Percentiles rank a stretch among this genome's conserved stretches.
phyloP scores from a whole-genome alignment of 1,140 invertebrate genomes.

The Chionoecetes opilio region DNA sequence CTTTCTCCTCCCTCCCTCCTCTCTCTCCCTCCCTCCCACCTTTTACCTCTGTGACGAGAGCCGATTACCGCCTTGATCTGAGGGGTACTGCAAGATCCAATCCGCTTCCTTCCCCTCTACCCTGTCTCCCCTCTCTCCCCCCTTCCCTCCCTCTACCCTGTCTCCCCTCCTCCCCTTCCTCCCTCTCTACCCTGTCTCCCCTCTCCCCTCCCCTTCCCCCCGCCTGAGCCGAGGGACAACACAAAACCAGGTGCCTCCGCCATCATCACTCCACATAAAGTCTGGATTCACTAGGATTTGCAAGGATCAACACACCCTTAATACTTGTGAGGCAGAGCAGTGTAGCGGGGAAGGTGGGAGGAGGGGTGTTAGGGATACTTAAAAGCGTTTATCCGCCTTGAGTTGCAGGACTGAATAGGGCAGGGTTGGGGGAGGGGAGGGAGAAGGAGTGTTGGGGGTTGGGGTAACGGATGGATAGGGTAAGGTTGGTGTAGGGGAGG shows the following conservation, averaged over 20 bases:
- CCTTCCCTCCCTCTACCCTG: not conserved
- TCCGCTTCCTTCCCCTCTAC: not conserved
- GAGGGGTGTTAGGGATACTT: not conserved
- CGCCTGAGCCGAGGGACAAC: not conserved
- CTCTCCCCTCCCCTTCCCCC: no score
- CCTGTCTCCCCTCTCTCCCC: not conserved
- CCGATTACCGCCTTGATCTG: not conserved
- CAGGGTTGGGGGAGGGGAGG: no score
- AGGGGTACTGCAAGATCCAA: not conserved
- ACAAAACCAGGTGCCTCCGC: not conserved
- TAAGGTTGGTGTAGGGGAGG: no score
- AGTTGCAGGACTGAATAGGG: not conserved
- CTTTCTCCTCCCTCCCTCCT: not conserved
- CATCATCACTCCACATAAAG: slow-evolving; percentile 20
- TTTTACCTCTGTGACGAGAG: slow-evolving; percentile 14
- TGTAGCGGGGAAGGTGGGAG: not conserved
- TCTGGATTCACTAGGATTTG: slow-evolving; percentile 28
- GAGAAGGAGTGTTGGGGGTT: not conserved
- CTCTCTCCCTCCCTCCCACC: no score
- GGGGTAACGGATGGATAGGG: not conserved
- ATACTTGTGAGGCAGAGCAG: no score
- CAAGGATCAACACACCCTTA: no score
- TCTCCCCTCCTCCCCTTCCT: no score
- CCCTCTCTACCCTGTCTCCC: no score
- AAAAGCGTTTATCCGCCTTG: not conserved